Evolutionary conservation across 2,113 vertebrate species (phyloP).

Genomic region (cattle (Bos taurus)): ARS-UCD2.0 NC_037352.1:34906001-34906500

Average conservation of each 20-base stretch:
- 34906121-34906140: not conserved
- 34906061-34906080: not conserved
- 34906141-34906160: not conserved
- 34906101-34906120: not conserved
- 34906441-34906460: too few relatives aligned
- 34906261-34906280: not conserved
- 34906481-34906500: rapidly evolving
- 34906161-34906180: not conserved
- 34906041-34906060: not conserved
- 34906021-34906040: not conserved
- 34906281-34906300: not conserved
- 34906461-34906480: not conserved
- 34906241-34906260: not conserved
- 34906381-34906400: not conserved
- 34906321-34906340: not conserved
- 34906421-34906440: not conserved
- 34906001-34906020: not conserved
- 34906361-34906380: not conserved
- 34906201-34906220: not conserved
- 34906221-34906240: not conserved
- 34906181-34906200: not conserved
- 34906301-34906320: not conserved
- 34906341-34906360: not conserved
- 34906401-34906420: not conserved
- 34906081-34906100: not conserved